Percentiles rank a stretch among this genome's conserved stretches.
Conservation (phyloP, 2,797 vertebrate genomes). For the Molossus alvarezi region DNA sequence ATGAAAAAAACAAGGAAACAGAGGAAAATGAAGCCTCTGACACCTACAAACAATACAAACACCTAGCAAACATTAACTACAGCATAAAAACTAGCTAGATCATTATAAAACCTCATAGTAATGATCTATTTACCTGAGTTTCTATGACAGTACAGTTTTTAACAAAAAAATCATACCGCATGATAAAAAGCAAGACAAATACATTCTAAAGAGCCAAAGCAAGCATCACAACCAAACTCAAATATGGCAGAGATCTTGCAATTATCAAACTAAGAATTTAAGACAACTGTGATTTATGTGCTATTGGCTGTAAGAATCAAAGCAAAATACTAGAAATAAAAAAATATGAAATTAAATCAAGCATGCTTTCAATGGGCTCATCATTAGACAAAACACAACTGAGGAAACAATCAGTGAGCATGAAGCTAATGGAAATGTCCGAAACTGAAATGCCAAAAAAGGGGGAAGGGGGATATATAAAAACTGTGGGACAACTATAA, state of each 20-base stretch:
- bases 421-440: background rate
- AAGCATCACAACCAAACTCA: slow-evolving; percentile 25
- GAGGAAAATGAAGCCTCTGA: slow-evolving; percentile 29
- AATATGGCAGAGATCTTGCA: background rate
- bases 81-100: background rate
- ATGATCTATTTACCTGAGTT: background rate
- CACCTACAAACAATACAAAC: background rate
- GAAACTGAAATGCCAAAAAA: background rate
- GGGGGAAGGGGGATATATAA: background rate
- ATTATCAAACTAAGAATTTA: slow-evolving; percentile 23
- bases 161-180: slow-evolving; percentile 8
- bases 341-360: slow-evolving; percentile 14
- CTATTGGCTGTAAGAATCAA: background rate
- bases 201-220: slow-evolving; percentile 41
- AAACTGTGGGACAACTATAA: background rate
- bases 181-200: background rate
- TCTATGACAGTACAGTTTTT: background rate
- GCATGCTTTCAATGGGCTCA: background rate
- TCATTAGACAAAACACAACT: background rate
- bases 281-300: background rate
- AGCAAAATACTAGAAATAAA: slow-evolving; percentile 29
- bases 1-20: background rate
- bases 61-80: slow-evolving; percentile 18
- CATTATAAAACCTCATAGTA: background rate
- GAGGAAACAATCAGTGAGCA: background rate